phyloP scores from a whole-genome alignment of 2,113 vertebrate genomes.

The Aptenodytes forsteri region DNA sequence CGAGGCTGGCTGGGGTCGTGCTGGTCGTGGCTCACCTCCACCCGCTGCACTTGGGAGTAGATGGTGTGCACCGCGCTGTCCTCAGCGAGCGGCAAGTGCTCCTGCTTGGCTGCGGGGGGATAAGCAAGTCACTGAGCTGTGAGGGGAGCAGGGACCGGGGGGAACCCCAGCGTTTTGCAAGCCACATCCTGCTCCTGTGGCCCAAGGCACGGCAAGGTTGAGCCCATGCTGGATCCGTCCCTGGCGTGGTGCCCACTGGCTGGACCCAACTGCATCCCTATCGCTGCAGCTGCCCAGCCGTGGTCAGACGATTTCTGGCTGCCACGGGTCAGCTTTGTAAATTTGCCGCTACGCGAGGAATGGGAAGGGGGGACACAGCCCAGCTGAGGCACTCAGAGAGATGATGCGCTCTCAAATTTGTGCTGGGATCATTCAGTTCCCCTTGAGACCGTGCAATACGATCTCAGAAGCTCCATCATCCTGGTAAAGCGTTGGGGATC shows the following conservation, averaged over 20 bases:
- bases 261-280: no score
- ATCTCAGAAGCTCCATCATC: neutral
- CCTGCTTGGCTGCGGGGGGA: accelerated
- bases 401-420: neutral
- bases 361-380: no score
- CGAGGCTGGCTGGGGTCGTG: accelerated
- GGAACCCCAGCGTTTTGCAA: accelerated
- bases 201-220: neutral
- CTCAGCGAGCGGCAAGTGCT: accelerated
- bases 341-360: neutral
- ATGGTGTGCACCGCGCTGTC: neutral
- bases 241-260: accelerated
- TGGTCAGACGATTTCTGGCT: neutral
- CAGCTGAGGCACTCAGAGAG: accelerated
- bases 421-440: neutral
- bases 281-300: accelerated
- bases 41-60: neutral
- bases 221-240: accelerated
- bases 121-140: accelerated
- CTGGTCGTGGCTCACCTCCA: neutral
- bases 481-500: accelerated
- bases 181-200: accelerated
- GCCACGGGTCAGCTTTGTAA: neutral
- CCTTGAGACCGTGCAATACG: accelerated
- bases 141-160: neutral